Percentiles rank a stretch among this genome's conserved stretches.
phyloP scores from a whole-genome alignment of 2,797 vertebrate genomes.

The Apodemus agrarius region DNA sequence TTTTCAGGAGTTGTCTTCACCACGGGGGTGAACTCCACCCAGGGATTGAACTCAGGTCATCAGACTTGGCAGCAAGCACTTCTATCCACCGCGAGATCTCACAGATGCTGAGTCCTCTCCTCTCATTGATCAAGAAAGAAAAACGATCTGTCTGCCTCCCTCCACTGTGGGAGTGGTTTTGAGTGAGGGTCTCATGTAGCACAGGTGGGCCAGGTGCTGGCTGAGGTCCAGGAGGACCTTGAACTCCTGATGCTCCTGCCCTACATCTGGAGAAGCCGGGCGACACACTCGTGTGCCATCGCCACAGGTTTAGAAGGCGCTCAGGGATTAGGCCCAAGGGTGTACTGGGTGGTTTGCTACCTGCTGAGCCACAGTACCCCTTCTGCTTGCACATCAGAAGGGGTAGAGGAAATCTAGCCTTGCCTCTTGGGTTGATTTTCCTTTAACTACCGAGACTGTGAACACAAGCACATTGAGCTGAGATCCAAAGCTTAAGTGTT shows the following conservation, averaged over 20 bases:
- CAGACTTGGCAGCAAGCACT: neutral
- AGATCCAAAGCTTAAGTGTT: neutral
- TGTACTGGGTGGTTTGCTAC: no score
- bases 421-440: slow-evolving; percentile 30
- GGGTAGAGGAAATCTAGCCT: neutral
- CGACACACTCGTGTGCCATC: neutral
- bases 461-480: neutral
- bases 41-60: neutral
- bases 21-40: neutral
- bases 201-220: neutral
- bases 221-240: neutral
- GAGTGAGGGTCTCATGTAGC: no score
- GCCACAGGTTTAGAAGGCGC: neutral
- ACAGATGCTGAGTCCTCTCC: neutral
- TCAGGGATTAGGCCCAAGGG: neutral
- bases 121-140: neutral
- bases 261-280: no score
- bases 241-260: neutral
- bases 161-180: neutral
- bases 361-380: neutral
- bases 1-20: neutral
- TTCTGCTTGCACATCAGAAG: slow-evolving; percentile 35
- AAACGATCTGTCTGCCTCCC: no score
- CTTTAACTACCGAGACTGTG: neutral
- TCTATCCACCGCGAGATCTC: neutral